These are phyloP conservation scores for Arenaria interpres DNA, from an alignment of 2,113 vertebrate species.

Conservation along the genomic window DNA sequence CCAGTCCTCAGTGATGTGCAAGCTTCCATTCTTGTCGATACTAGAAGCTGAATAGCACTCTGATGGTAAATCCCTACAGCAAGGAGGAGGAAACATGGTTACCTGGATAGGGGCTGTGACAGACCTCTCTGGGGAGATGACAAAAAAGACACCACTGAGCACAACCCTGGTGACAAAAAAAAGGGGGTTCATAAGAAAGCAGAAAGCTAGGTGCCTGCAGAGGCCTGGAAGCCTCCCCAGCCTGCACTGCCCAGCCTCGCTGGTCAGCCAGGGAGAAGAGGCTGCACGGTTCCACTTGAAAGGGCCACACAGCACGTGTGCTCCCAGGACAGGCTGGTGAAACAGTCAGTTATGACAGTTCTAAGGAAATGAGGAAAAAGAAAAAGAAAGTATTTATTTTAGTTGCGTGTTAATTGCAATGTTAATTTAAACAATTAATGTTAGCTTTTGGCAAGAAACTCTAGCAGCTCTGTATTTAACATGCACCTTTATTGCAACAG, in stretches of 20 bases:
- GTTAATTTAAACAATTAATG: constrained; percentile 52
- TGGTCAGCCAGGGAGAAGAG: background rate
- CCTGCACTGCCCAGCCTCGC: background rate
- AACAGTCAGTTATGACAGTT: background rate
- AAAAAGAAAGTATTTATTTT: background rate
- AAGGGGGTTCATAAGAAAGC: background rate
- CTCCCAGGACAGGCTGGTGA: background rate
- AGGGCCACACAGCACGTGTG: background rate
- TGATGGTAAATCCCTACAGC: background rate
- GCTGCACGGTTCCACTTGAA: rapidly evolving
- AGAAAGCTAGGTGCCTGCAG: background rate
- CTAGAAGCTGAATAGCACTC: background rate
- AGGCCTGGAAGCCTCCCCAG: background rate
- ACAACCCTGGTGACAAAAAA: background rate
- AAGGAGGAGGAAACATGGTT: background rate
- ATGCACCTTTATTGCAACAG: background rate
- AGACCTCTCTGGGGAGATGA: background rate
- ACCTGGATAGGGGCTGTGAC: background rate
- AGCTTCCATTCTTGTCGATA: background rate
- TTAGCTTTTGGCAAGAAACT: constrained; percentile 38
- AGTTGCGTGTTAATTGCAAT: background rate
- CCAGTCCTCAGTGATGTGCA: background rate
- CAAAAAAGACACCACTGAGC: background rate
- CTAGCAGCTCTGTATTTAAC: background rate
- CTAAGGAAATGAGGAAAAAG: background rate